A percentile compares a stretch with the other conserved stretches of the same genome.
These are phyloP conservation scores for Steinernema scapterisci DNA, from an alignment of 2,888 invertebrate species.

Conservation along the genomic window DNA sequence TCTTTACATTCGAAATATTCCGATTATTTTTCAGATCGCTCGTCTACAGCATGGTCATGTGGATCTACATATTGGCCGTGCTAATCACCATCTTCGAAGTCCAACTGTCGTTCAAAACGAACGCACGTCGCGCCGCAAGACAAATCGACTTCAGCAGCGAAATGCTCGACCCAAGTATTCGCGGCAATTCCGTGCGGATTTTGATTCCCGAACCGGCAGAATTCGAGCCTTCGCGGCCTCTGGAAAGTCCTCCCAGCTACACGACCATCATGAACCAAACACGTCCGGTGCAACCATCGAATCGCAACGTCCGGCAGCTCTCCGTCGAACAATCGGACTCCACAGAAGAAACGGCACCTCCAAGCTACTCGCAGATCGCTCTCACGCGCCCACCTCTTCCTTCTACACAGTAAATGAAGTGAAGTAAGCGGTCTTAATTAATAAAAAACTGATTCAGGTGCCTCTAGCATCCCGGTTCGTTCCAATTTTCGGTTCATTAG, in stretches of 20 bases:
- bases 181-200: neutral
- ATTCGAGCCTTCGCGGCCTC: neutral
- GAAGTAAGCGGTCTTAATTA: too few species aligned
- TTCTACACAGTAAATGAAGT: too few species aligned
- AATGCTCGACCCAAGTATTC: neutral
- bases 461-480: too few species aligned
- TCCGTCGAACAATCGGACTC: neutral
- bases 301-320: neutral
- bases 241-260: slow-evolving; percentile 9
- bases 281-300: too few species aligned
- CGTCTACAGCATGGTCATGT: neutral
- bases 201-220: neutral
- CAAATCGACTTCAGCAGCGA: neutral
- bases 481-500: too few species aligned
- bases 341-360: slow-evolving; percentile 9
- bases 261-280: neutral
- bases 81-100: neutral
- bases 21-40: too few species aligned
- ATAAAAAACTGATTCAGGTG: too few species aligned
- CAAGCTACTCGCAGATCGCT: slow-evolving; percentile 11
- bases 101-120: neutral
- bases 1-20: too few species aligned
- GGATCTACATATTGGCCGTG: neutral
- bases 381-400: too few species aligned
- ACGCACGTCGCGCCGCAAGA: neutral